A percentile compares a stretch with the other conserved stretches of the same genome.
These are phyloP conservation scores for Mycteria americana DNA, from an alignment of 2,797 vertebrate genomes.

Conservation along the genomic window DNA sequence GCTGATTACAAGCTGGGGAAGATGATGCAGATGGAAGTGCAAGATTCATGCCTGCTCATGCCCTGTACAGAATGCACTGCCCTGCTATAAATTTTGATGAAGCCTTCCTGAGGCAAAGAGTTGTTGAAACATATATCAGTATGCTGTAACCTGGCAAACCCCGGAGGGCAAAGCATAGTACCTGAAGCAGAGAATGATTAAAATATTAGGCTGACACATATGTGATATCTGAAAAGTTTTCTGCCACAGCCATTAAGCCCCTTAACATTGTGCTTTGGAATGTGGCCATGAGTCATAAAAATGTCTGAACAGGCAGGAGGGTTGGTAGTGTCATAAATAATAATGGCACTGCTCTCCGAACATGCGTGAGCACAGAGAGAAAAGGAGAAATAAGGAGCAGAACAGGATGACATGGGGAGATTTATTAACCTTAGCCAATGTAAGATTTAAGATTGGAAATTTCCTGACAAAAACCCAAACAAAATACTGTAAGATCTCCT, in stretches of 20 bases:
- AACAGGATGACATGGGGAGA: background rate
- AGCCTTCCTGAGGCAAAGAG: background rate
- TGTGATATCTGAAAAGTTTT: slow-evolving; percentile 42
- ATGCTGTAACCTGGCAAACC: slow-evolving; percentile 3
- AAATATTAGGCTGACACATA: slow-evolving; percentile 31
- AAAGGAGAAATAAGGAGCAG: slow-evolving; percentile 3
- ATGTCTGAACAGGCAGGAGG: slow-evolving; percentile 32
- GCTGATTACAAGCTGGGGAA: accelerated
- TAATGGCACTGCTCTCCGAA: background rate
- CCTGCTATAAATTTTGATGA: slow-evolving; percentile 16
- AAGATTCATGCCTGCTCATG: background rate
- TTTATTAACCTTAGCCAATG: slow-evolving; percentile 48
- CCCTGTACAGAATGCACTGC: background rate
- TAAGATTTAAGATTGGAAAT: slow-evolving; percentile 28
- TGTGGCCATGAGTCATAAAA: slow-evolving; percentile 51
- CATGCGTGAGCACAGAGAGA: background rate
- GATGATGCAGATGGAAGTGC: background rate
- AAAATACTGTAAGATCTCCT: background rate
- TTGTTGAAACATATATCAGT: slow-evolving; percentile 20
- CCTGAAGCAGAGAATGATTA: slow-evolving; percentile 40
- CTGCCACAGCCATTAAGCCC: slow-evolving; percentile 34
- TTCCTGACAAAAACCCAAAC: background rate
- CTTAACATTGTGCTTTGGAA: slow-evolving; percentile 46
- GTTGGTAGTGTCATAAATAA: slow-evolving; percentile 47
- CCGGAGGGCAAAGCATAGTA: background rate